A percentile compares a stretch with the other conserved stretches of the same genome.
These are phyloP conservation scores for Tetramorium bicarinatum DNA, from an alignment of 2,888 invertebrate species.

Conservation along the genomic window DNA sequence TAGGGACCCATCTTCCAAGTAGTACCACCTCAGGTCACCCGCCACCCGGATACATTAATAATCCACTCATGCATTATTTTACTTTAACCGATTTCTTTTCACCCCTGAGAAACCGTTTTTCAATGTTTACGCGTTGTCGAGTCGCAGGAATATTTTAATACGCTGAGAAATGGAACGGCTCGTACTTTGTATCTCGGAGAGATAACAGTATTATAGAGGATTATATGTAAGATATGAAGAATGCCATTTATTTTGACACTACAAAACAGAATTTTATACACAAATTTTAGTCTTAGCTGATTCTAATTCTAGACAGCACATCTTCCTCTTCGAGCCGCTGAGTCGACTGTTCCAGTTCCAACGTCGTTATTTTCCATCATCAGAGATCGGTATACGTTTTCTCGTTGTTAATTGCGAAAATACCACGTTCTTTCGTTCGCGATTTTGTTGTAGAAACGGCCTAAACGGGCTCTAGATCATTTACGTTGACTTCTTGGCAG, in stretches of 20 bases:
- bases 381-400: constrained; percentile 1
- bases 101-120: not conserved
- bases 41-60: constrained; percentile 4
- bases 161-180: not conserved
- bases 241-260: not conserved
- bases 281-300: not conserved
- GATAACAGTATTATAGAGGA: not conserved
- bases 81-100: not conserved
- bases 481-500: constrained; percentile 62
- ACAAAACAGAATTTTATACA: not conserved
- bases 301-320: not conserved
- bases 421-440: constrained; percentile 11
- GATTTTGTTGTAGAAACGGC: constrained; percentile 60
- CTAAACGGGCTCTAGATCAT: constrained; percentile 66
- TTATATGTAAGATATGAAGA: not conserved
- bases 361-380: not conserved
- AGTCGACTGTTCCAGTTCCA: not conserved
- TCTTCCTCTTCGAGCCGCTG: constrained; percentile 10
- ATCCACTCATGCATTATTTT: not conserved
- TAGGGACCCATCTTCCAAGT: constrained; percentile 69
- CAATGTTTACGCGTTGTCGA: not conserved
- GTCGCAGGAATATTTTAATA: constrained; percentile 18
- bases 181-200: not conserved
- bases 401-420: constrained; percentile 10
- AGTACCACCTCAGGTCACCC: constrained; percentile 29